Conservation (phyloP, 2,888 invertebrate species). For the Rhagonycha fulva region DNA sequence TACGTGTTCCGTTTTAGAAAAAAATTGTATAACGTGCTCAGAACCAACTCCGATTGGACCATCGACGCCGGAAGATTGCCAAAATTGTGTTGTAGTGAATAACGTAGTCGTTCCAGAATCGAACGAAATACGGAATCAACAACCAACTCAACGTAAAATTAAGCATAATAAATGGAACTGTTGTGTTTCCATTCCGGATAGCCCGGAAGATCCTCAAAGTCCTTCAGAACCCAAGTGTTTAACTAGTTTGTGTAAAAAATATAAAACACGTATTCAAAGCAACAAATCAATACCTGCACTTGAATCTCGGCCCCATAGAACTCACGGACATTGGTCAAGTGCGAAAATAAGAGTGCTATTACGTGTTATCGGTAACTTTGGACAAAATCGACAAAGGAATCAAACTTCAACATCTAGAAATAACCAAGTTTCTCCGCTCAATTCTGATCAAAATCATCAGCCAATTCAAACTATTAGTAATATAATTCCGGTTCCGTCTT, state of each 20-base stretch:
- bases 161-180: conserved; percentile 64
- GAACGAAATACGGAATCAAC: conserved; percentile 15
- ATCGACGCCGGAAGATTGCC: conserved; percentile 51
- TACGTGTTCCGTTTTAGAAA: conserved; percentile 60
- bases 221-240: conserved; percentile 52
- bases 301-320: conserved; percentile 43
- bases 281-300: conserved; percentile 41
- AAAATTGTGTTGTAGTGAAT: conserved; percentile 44
- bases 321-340: conserved; percentile 54
- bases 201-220: conserved; percentile 62
- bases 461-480: conserved; percentile 62
- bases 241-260: conserved; percentile 49
- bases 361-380: conserved; percentile 47
- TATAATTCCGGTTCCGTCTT: conserved; percentile 57
- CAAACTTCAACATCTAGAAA: conserved; percentile 40
- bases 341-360: conserved; percentile 53
- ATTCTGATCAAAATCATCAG: conserved; percentile 12
- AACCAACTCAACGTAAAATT: conserved; percentile 42
- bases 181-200: conserved; percentile 62
- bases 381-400: conserved; percentile 29
- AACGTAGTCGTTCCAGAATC: conserved; percentile 47
- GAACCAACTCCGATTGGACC: conserved; percentile 58
- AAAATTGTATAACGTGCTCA: conserved; percentile 50
- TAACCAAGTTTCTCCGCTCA: conserved; percentile 53
- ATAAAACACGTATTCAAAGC: conserved; percentile 44